Evolutionary conservation across 2,797 vertebrate species (phyloP), one percentile per base, ranked within the genome.

Genomic region (Microctenopoma steveboyesi): DNA sequence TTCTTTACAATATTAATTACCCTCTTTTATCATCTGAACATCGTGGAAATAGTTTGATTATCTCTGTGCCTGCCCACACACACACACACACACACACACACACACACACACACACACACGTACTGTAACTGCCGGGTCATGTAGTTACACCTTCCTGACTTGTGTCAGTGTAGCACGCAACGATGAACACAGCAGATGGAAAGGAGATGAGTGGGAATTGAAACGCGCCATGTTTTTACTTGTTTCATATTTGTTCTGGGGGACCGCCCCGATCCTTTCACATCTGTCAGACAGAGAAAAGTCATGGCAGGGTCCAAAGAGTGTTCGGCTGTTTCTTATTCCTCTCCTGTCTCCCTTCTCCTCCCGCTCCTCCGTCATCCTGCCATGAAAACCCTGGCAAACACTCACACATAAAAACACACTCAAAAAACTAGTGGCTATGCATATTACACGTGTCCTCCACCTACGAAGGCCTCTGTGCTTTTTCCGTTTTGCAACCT

Each of bases 371-470:
- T 79, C 76, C 39, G 46, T 90, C 86, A 89, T 83, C 60, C 71
- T 79, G 77, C 76, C 63, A 74, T 60, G 75, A 86, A 91, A 74
- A 72, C 69, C 56, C 58, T 51, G 49, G 59, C 62, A 70, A 68
- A 60, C 59, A 74, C 74, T 79, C 60, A 62, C 57, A 49, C 74
- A 71, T 74, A 65, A 62, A 76, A 46, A 76, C 83, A 72, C 79
- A 73, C 73, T 76, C 75, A 77, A 73, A 83, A 74, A 71, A 73
- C 28, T 65, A 62, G 73, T 66, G 74, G 69, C 70, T 68, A 91
- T 92, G 81, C 88, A 92, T 92, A 89, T 91, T 90, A 63, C 88
- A 92, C 91, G 90, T 92, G 87, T 79, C 68, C 83, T 87, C 82
- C 81, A 87, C 85, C 72, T 89, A 86, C 81, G 83, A 89, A 86